phyloP scores from a whole-genome alignment of 2,113 vertebrate species.

The Tautogolabrus adspersus region DNA sequence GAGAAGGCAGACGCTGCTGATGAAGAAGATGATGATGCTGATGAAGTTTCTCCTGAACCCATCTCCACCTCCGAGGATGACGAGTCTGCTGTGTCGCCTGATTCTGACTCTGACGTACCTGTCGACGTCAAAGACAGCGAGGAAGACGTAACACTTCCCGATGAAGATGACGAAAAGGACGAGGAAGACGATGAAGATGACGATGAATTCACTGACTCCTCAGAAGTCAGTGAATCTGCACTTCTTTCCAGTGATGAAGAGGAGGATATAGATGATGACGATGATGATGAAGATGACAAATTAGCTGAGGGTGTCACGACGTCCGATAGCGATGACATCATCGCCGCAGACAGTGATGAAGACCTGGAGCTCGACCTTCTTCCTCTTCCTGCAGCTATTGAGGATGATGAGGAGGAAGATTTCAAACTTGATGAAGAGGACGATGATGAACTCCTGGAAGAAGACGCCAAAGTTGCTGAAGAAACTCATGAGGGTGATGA shows the following conservation, averaged over 20 bases:
- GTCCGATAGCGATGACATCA: slow-evolving; percentile 48
- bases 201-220: slow-evolving; percentile 38
- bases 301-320: slow-evolving; percentile 31
- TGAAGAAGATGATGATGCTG: slow-evolving; percentile 44
- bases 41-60: slow-evolving; percentile 60
- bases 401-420: slow-evolving; percentile 52
- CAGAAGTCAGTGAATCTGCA: slow-evolving; percentile 46
- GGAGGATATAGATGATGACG: slow-evolving; percentile 18
- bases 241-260: slow-evolving; percentile 53
- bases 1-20: slow-evolving; percentile 1
- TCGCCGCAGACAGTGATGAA: slow-evolving; percentile 44
- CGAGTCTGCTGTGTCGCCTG: slow-evolving; percentile 32
- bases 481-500: slow-evolving; percentile 44
- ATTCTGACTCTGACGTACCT: slow-evolving; percentile 49
- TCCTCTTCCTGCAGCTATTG: slow-evolving; percentile 33
- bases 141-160: neutral
- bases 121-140: slow-evolving; percentile 28
- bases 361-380: slow-evolving; percentile 57
- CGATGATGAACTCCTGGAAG: slow-evolving; percentile 28
- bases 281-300: slow-evolving; percentile 57
- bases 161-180: slow-evolving; percentile 42
- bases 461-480: slow-evolving; percentile 17
- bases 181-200: slow-evolving; percentile 44
- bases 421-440: slow-evolving; percentile 32
- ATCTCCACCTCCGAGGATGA: slow-evolving; percentile 60